A percentile compares a stretch with the other conserved stretches of the same genome.
phyloP scores from a whole-genome alignment of 2,113 vertebrate genomes.

The Equus przewalskii region DNA sequence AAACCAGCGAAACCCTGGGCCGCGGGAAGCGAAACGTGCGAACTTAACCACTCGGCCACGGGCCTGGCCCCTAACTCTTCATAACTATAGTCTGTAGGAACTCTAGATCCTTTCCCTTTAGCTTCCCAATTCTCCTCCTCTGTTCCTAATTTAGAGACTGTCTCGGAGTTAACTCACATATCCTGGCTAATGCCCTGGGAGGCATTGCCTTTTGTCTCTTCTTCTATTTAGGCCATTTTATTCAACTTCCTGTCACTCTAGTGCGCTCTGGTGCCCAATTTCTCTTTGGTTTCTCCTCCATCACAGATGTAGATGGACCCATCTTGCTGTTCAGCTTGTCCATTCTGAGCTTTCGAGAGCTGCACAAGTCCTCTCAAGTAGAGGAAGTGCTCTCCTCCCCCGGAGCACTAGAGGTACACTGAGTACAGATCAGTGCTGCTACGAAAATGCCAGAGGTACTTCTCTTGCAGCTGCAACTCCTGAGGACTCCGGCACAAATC shows the following conservation, averaged over 20 bases:
- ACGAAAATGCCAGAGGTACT: not conserved
- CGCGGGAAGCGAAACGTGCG: too few species aligned
- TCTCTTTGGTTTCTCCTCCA: not conserved
- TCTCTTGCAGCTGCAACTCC: not conserved
- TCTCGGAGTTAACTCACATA: rapidly evolving
- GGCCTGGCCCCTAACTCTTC: not conserved
- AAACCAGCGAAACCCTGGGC: too few species aligned
- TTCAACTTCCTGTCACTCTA: not conserved
- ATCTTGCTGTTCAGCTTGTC: not conserved
- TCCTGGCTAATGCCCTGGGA: not conserved
- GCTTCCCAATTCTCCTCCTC: not conserved
- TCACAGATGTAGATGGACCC: not conserved
- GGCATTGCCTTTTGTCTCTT: not conserved
- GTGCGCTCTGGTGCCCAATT: not conserved
- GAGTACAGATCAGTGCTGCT: not conserved
- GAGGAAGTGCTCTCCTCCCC: not conserved
- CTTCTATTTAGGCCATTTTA: not conserved
- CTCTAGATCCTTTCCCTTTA: not conserved
- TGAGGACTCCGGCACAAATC: not conserved
- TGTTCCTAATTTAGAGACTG: not conserved
- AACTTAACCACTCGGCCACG: too few species aligned
- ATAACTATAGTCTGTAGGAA: not conserved
- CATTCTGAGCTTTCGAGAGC: not conserved
- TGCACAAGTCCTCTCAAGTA: not conserved
- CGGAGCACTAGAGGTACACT: not conserved